These are phyloP conservation scores for Microplitis manilae DNA, from an alignment of 2,888 invertebrate genomes.

Conservation along the genomic window DNA sequence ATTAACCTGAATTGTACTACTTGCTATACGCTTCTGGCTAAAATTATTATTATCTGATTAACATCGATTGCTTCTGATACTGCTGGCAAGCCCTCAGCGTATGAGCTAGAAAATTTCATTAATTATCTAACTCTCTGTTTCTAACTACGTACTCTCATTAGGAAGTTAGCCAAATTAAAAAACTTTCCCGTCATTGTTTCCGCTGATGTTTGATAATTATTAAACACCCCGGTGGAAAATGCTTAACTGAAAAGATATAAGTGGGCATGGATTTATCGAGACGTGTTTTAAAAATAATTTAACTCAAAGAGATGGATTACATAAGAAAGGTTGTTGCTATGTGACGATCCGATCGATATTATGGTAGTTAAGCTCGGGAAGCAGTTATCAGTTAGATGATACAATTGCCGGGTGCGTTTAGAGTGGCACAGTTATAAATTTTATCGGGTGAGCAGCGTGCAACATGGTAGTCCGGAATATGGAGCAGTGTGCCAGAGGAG, in stretches of 20 bases:
- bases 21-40: background rate
- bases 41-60: conserved; percentile 40
- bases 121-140: background rate
- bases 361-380: background rate
- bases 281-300: background rate
- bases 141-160: background rate
- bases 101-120: background rate
- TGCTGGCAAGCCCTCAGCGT: background rate
- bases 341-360: conserved; percentile 7
- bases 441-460: conserved; percentile 5
- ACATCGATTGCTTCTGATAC: conserved; percentile 10
- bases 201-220: background rate
- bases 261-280: background rate
- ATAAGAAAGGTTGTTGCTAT: background rate
- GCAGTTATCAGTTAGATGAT: conserved; percentile 1
- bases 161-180: background rate
- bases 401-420: conserved; percentile 1
- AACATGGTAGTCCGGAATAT: conserved; percentile 57
- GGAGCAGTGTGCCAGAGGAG: conserved; percentile 66
- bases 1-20: conserved; percentile 38
- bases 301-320: background rate
- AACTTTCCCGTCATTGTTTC: background rate
- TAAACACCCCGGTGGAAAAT: background rate
- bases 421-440: conserved; percentile 3
- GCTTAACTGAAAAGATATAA: background rate